Percentiles rank a stretch among this genome's conserved stretches.
phyloP scores from a whole-genome alignment of 2,888 invertebrate species.

The Osmoderma eremita region DNA sequence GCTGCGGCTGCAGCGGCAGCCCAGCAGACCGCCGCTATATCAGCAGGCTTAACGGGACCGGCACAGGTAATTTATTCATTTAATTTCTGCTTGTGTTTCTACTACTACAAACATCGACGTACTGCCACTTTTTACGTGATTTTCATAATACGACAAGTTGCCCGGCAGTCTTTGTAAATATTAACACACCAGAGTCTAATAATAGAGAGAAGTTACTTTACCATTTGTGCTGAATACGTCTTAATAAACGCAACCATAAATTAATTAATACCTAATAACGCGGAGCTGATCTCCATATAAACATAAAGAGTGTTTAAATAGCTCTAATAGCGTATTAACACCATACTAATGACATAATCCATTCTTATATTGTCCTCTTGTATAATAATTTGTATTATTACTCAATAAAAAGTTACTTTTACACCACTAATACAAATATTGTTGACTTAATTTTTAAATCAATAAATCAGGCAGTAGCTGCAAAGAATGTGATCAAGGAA shows the following conservation, averaged over 20 bases:
- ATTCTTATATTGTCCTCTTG: background rate
- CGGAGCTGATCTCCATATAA: slow-evolving; percentile 4
- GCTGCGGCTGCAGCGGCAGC: slow-evolving; percentile 79
- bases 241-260: slow-evolving; percentile 12
- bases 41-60: slow-evolving; percentile 74
- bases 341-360: slow-evolving; percentile 6
- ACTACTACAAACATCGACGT: slow-evolving; percentile 18
- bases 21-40: slow-evolving; percentile 77
- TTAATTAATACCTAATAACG: slow-evolving; percentile 21
- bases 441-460: no score
- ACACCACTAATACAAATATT: no score
- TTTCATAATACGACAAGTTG: slow-evolving; percentile 28
- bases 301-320: background rate
- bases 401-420: no score
- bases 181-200: slow-evolving; percentile 14
- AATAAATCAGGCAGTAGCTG: no score
- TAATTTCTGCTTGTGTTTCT: slow-evolving; percentile 35
- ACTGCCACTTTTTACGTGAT: slow-evolving; percentile 7
- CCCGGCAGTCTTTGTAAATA: slow-evolving; percentile 17
- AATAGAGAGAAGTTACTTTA: slow-evolving; percentile 7
- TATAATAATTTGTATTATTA: background rate
- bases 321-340: background rate
- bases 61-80: slow-evolving; percentile 68
- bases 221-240: background rate
- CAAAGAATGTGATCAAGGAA: no score